Evolutionary conservation across 1,140 invertebrate species (phyloP).

Genomic region (Brachionus sp.): DNA sequence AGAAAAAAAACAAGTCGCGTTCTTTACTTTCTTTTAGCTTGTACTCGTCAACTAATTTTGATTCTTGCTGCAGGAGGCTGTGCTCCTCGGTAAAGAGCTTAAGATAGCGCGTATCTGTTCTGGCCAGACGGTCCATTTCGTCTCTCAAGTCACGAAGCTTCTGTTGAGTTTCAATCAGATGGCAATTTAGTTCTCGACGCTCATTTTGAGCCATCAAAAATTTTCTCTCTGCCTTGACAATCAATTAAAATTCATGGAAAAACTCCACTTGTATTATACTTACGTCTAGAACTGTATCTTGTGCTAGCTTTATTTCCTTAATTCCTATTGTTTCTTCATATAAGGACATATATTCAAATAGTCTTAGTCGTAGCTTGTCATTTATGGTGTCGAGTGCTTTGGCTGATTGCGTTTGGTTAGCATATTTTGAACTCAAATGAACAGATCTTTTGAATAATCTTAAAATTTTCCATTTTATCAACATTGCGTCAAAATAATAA

Average conservation of each 20-base stretch:
- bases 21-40: slow-evolving; percentile 61
- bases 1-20: slow-evolving; percentile 66
- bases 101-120: slow-evolving; percentile 69
- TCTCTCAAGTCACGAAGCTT: slow-evolving; percentile 66
- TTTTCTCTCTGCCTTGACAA: slow-evolving; percentile 59
- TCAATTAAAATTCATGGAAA: not conserved
- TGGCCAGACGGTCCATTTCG: slow-evolving; percentile 68
- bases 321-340: slow-evolving; percentile 62
- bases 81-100: slow-evolving; percentile 63
- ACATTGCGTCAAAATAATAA: not conserved
- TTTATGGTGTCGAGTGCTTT: not conserved
- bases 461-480: not conserved
- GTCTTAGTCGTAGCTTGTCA: slow-evolving; percentile 1
- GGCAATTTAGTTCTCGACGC: slow-evolving; percentile 63
- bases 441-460: not conserved
- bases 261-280: not conserved
- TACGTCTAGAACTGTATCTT: slow-evolving; percentile 59
- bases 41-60: slow-evolving; percentile 53
- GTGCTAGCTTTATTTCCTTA: slow-evolving; percentile 59
- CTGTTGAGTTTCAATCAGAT: slow-evolving; percentile 63
- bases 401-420: not conserved
- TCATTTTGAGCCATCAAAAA: slow-evolving; percentile 66
- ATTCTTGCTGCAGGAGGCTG: slow-evolving; percentile 57
- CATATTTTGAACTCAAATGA: not conserved
- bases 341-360: slow-evolving; percentile 49